phyloP scores from a whole-genome alignment of 2,888 invertebrate genomes.

The Chromoteleia sp. region DNA sequence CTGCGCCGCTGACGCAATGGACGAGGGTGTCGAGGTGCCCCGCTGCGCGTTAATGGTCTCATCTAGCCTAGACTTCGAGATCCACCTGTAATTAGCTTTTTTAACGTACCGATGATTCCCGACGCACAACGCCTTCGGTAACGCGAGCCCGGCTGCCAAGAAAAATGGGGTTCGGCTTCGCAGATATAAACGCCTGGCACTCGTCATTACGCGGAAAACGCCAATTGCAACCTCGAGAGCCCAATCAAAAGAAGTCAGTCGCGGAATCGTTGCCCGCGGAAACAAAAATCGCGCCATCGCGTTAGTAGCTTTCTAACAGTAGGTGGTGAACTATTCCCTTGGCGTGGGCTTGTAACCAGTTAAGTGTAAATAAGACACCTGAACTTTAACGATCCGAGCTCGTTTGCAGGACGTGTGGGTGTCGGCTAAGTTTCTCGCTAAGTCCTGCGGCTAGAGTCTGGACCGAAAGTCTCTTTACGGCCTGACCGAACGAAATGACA shows the following conservation, averaged over 20 bases:
- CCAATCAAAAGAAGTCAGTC: conserved; percentile 43
- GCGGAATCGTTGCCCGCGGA: conserved; percentile 54
- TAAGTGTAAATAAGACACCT: conserved; percentile 67
- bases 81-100: conserved; percentile 83
- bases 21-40: conserved; percentile 84
- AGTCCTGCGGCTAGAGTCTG: neutral
- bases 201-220: conserved; percentile 60
- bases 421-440: conserved; percentile 24
- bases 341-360: conserved; percentile 61
- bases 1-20: conserved; percentile 69
- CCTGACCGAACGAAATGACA: neutral
- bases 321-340: conserved; percentile 65
- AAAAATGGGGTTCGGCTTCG: conserved; percentile 58
- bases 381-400: conserved; percentile 64
- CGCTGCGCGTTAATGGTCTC: conserved; percentile 79
- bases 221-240: conserved; percentile 25
- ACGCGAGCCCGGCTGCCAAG: conserved; percentile 35
- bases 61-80: conserved; percentile 79
- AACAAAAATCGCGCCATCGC: conserved; percentile 47
- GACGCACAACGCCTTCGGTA: conserved; percentile 69
- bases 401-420: conserved; percentile 52
- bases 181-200: conserved; percentile 45
- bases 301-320: conserved; percentile 67
- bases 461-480: neutral
- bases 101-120: conserved; percentile 75